Base-by-base conservation (phyloP, 1,140 invertebrate genomes). In the Radopholus similis region DNA sequence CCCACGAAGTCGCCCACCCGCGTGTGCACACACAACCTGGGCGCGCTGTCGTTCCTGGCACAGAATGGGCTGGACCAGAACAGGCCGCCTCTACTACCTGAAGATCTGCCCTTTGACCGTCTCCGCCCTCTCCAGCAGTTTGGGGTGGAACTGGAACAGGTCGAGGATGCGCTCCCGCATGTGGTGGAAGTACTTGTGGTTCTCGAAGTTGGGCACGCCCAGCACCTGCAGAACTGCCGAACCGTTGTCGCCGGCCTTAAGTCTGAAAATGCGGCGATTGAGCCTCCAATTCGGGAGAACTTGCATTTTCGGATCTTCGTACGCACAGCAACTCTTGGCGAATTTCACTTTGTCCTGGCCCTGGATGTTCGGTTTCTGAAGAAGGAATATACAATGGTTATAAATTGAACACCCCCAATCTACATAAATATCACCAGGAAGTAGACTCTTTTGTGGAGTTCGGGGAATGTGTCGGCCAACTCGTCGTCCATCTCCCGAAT, bases 21-120 rank as follows among this genome's bases (percentile, higher is more conserved):
- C 35, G 67, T 69, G 21, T 69, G 67, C 23, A 69, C 70, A 38
- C 67, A 69, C n/a, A 69, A 8, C 60, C 71, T 69, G 15, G 57
- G 68, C 21, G 51, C 57, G 18, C 56, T 23, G 18, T 57, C 32
- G 56, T 66, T 34, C 34, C 64, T 64, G 4, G 9, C 13, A 67
- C 18, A 18, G 70, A 60, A 55, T 68, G 37, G 21, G 23, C 64
- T 65, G 23, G 26, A 68, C 5, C 32, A 53, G 6, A n/a, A 47
- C 42, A 32, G n/a, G 15, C 32, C 35, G 21, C 13, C 8, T 28
- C 23, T 13, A 64, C 56, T 18, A 28, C 37, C 21, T 8, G 37
- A 3, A 32, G 18, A 62, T 56, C 6, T 56, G n/a, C 26, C 30
- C 2, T 0, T 2, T 18, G 34, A 4, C n/a, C 2, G 28, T n/a